Base-by-base conservation (phyloP, 2,797 vertebrate species). In the Scolopax rusticola region DNA sequence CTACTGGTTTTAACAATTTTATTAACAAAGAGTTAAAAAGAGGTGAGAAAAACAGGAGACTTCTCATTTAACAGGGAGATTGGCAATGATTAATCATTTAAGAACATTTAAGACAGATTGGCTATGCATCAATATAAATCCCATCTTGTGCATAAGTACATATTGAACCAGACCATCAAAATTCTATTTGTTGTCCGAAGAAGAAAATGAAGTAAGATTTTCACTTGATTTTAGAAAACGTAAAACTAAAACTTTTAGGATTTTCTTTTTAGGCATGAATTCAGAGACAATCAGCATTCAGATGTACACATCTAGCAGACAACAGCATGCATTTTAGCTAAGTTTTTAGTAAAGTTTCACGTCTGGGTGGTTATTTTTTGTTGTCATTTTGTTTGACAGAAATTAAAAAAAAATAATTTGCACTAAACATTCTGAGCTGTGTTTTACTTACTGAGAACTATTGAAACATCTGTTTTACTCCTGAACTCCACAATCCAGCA, bases 381-480 rank as follows among this genome's bases (percentile, higher is more conserved):
- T 23, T 47, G 28, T 15, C 3, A 32, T 57, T 85, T 78, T 48
- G 61, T 16, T 48, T 70, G 41, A 53, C 45, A 70, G 57, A 63
- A 70, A 45, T 33, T 47, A 57, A 53, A 54, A 56, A 48, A 43
- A 38, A 43, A 43, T 36, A 43, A 43, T 17, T 41, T 38, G 41
- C 15, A 10, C 11, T n/a, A 50, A 84, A 83, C 13, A 32, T 1
- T 2, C 3, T 47, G 41, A 69, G 40, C 15, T 78, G 8, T 5
- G 5, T 70, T 47, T 89, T 92, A 95, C 90, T 95, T 97, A 95
- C 79, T 93, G 75, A 96, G 75, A 90, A 71, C 79, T 95, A 96
- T 15, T 73, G 84, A 71, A 83, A 63, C 97, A 97, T 96, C 94
- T 96, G 96, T 43, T 95, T 95, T 93, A 71, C 36, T 84, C 84